phyloP scores from a whole-genome alignment of 2,888 invertebrate species.

The Muschampia plurimacula region DNA sequence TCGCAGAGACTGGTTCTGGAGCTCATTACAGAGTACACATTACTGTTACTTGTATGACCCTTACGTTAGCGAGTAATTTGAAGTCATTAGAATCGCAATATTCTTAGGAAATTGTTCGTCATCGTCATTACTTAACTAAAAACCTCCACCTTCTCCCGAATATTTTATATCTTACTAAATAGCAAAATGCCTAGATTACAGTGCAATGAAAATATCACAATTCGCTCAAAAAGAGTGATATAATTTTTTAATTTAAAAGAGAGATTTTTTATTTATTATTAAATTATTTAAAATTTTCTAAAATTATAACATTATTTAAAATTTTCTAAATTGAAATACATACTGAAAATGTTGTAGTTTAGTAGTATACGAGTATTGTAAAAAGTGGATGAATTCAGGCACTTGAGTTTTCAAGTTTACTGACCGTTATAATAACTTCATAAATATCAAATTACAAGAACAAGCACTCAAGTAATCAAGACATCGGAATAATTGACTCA shows the following conservation, averaged over 20 bases:
- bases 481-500: constrained; percentile 12
- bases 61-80: constrained; percentile 1
- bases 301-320: too few relatives aligned
- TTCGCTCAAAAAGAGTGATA: too few relatives aligned
- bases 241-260: too few relatives aligned
- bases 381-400: background rate
- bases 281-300: too few relatives aligned
- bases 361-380: background rate
- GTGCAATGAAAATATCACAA: background rate
- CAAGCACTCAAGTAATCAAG: constrained; percentile 10
- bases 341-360: too few relatives aligned
- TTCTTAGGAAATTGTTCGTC: background rate
- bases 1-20: constrained; percentile 30
- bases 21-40: constrained; percentile 33
- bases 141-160: too few relatives aligned
- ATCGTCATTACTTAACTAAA: background rate
- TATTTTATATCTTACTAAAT: too few relatives aligned
- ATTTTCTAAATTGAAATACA: too few relatives aligned
- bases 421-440: constrained; percentile 7
- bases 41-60: constrained; percentile 34
- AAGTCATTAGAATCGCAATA: constrained; percentile 12
- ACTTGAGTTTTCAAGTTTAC: constrained; percentile 10
- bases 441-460: constrained; percentile 19
- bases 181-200: background rate
- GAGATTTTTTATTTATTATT: too few relatives aligned